A percentile compares a stretch with the other conserved stretches of the same genome.
Conservation (phyloP, 2,113 vertebrate species). For the Engraulis encrasicolus region DNA sequence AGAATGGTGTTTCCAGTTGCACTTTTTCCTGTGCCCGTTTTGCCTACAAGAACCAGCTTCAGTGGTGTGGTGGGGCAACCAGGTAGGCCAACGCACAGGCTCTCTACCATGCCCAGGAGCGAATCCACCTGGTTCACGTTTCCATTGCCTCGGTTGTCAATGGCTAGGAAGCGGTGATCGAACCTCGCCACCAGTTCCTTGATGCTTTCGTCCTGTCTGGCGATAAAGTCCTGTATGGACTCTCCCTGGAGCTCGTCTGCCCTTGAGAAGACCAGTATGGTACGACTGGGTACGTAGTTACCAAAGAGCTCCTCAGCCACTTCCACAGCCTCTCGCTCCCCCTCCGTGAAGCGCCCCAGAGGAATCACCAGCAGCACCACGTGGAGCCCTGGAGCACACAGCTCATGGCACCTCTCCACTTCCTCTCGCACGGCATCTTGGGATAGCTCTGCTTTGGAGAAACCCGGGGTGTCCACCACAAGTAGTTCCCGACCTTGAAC, state of each 20-base stretch:
- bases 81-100: background rate
- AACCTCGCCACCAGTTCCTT: background rate
- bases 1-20: conserved; percentile 52
- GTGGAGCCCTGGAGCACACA: background rate
- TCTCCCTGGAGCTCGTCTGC: background rate
- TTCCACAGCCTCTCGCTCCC: background rate
- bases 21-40: conserved; percentile 49
- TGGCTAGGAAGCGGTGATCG: background rate
- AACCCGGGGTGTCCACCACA: background rate
- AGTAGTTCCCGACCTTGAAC: background rate
- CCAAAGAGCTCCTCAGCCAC: background rate
- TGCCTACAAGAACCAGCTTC: conserved; percentile 43
- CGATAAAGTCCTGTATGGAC: background rate
- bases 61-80: background rate
- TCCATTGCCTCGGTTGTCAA: background rate
- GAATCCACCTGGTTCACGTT: background rate
- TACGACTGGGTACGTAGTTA: background rate
- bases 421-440: background rate
- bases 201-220: background rate
- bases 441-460: background rate
- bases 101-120: background rate
- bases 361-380: background rate
- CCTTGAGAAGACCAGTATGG: background rate
- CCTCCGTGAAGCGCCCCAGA: background rate
- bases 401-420: background rate